Conservation (phyloP, 2,797 vertebrate genomes). For the Hozukius guyotensis region DNA sequence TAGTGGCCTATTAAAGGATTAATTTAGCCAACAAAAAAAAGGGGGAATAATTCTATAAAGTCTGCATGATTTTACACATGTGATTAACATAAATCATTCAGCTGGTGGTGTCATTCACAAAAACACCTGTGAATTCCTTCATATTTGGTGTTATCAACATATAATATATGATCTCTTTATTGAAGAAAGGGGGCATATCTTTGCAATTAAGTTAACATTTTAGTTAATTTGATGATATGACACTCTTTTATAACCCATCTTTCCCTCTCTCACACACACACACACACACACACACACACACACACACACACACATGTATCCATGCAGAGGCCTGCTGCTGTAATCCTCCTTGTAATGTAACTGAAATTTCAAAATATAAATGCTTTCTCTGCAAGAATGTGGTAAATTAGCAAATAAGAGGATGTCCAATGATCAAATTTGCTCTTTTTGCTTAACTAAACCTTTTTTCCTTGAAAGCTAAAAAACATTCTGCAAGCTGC, state of each 20-base stretch:
- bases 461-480: neutral
- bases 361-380: neutral
- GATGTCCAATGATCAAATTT: neutral
- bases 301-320: neutral
- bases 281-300: neutral
- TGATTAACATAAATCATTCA: neutral
- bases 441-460: neutral
- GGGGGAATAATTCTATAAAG: neutral
- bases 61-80: neutral
- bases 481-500: neutral
- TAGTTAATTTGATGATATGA: neutral
- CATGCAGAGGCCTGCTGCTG: neutral
- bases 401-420: neutral
- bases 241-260: too few relatives aligned
- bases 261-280: neutral
- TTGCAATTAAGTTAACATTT: neutral
- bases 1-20: neutral
- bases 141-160: neutral
- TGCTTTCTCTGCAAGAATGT: neutral
- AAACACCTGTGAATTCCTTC: constrained; percentile 8
- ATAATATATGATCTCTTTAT: neutral
- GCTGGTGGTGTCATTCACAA: neutral
- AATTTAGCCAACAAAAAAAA: neutral
- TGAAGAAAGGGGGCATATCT: neutral
- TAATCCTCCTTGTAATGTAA: neutral